Evolutionary conservation across 1,140 invertebrate species (phyloP).

Genomic region (Asobara japonica): DNA sequence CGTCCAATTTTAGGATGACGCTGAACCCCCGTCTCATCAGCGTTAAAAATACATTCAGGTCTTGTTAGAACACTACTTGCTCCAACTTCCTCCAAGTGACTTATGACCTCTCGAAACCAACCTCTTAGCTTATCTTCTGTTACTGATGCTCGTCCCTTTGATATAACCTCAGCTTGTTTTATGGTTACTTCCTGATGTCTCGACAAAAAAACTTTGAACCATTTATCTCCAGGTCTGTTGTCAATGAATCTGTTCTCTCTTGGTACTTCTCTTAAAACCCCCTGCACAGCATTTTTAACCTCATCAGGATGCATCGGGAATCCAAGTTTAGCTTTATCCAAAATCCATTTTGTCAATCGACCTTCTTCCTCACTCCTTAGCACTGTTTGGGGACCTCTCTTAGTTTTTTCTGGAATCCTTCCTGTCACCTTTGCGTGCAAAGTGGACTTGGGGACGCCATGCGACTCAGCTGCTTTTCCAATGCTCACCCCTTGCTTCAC

Average conservation of each 20-base stretch:
- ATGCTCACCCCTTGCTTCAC: too few species aligned
- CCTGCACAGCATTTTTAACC: slow-evolving; percentile 54
- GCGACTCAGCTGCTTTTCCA: too few species aligned
- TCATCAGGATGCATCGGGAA: slow-evolving; percentile 53
- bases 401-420: not conserved
- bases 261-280: slow-evolving; percentile 43
- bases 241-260: slow-evolving; percentile 44
- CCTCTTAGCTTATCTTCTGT: slow-evolving; percentile 46
- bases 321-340: slow-evolving; percentile 49
- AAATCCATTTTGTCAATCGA: slow-evolving; percentile 50
- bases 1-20: slow-evolving; percentile 50
- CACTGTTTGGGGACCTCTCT: slow-evolving; percentile 8
- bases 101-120: slow-evolving; percentile 44
- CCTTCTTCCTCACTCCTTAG: slow-evolving; percentile 48
- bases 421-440: not conserved
- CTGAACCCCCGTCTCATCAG: slow-evolving; percentile 53
- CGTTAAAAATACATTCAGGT: slow-evolving; percentile 51
- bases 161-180: slow-evolving; percentile 51
- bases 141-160: slow-evolving; percentile 46
- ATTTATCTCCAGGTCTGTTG: slow-evolving; percentile 52
- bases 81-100: slow-evolving; percentile 37
- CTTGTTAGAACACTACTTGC: slow-evolving; percentile 44
- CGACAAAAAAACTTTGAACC: slow-evolving; percentile 55
- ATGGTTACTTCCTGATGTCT: slow-evolving; percentile 50
- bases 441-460: too few species aligned